Evolutionary conservation across 2,888 invertebrate genomes (phyloP).

Genomic region (Lydus trimaculatus): DNA sequence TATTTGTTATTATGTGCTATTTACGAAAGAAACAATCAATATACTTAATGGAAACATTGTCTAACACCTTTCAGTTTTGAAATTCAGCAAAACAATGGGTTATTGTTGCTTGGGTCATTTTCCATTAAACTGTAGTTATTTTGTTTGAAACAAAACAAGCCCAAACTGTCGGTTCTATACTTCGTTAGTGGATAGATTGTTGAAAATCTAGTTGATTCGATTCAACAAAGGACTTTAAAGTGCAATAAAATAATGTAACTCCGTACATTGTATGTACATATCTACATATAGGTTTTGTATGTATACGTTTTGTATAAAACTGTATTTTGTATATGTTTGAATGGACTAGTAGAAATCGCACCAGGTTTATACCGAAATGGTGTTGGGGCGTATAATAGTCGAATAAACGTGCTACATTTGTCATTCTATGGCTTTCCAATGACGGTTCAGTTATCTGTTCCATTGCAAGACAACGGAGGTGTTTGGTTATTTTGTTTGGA

Average conservation of each 20-base stretch:
- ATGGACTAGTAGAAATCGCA: neutral
- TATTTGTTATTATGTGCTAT: neutral
- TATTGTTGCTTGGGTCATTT: neutral
- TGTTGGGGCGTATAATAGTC: slow-evolving; percentile 40
- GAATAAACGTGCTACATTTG: slow-evolving; percentile 52
- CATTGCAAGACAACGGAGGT: slow-evolving; percentile 41
- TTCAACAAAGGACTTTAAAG: neutral
- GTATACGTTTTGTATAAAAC: too few relatives aligned
- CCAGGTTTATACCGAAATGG: slow-evolving; percentile 23
- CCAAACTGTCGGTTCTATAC: neutral
- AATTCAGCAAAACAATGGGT: neutral
- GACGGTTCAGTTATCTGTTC: slow-evolving; percentile 46
- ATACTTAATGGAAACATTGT: neutral
- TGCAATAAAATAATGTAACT: neutral
- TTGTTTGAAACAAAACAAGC: neutral
- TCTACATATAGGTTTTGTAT: neutral
- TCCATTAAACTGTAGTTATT: neutral
- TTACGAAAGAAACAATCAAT: neutral
- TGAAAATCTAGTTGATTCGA: slow-evolving; percentile 2
- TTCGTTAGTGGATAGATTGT: neutral
- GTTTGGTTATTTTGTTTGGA: slow-evolving; percentile 46
- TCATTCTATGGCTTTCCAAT: slow-evolving; percentile 51
- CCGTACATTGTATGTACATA: neutral
- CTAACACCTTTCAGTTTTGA: neutral
- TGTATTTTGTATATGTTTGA: neutral